Evolutionary conservation across 2,113 vertebrate species (phyloP).

Genomic region (Leucopsar rothschildi): DNA sequence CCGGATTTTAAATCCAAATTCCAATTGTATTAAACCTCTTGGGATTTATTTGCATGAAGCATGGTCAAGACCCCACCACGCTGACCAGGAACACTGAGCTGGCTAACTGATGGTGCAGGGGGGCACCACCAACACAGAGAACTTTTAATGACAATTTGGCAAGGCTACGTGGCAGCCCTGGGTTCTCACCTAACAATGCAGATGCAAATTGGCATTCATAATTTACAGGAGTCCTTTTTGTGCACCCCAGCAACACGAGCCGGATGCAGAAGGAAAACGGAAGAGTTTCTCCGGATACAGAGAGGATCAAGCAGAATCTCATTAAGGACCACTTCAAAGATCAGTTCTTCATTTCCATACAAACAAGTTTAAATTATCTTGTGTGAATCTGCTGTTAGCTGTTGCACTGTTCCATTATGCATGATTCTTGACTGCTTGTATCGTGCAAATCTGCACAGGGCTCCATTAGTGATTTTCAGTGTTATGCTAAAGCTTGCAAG

Average conservation of each 20-base stretch:
- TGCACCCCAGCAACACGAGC: slow-evolving; percentile 59
- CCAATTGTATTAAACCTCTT: not conserved
- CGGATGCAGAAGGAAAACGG: slow-evolving; percentile 57
- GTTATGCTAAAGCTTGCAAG: slow-evolving; percentile 68
- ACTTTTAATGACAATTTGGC: not conserved
- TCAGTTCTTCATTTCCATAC: slow-evolving; percentile 79
- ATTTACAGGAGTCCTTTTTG: slow-evolving; percentile 67
- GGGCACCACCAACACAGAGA: not conserved
- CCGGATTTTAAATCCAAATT: not conserved
- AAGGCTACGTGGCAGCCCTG: not conserved
- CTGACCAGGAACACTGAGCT: not conserved
- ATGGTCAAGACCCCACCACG: not conserved
- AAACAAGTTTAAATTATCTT: slow-evolving; percentile 82
- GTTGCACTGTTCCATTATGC: slow-evolving; percentile 80
- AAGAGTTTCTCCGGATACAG: slow-evolving; percentile 71
- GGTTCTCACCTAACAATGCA: slow-evolving; percentile 11
- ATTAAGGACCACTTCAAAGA: slow-evolving; percentile 82
- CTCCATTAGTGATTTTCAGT: slow-evolving; percentile 68
- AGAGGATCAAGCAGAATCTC: slow-evolving; percentile 78
- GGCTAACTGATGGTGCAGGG: not conserved
- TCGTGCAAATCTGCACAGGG: slow-evolving; percentile 69
- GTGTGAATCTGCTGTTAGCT: slow-evolving; percentile 74
- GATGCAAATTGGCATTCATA: slow-evolving; percentile 71
- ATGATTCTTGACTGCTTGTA: slow-evolving; percentile 70
- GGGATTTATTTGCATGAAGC: not conserved